A percentile compares a stretch with the other conserved stretches of the same genome.
These are phyloP conservation scores for Meteorus sp. DNA, from an alignment of 1,140 invertebrate species.

Conservation along the genomic window DNA sequence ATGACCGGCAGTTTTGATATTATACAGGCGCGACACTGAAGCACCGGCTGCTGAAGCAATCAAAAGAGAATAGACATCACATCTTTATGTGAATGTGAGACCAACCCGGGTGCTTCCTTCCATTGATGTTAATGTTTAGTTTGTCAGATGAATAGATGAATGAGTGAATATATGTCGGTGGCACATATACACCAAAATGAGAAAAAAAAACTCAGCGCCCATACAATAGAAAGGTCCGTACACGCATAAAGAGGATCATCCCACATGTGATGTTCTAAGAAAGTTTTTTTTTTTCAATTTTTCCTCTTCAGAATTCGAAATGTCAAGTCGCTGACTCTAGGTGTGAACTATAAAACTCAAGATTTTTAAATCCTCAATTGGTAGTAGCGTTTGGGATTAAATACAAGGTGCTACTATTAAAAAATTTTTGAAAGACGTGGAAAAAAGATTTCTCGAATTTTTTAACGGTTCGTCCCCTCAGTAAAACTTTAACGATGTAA, in stretches of 20 bases:
- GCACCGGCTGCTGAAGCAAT: slow-evolving; percentile 12
- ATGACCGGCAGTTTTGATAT: slow-evolving; percentile 14
- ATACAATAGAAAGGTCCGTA: neutral
- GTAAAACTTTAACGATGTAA: neutral
- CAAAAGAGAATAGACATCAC: no score
- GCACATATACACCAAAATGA: slow-evolving; percentile 1
- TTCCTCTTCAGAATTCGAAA: no score
- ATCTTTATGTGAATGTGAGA: neutral
- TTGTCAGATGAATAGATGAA: neutral
- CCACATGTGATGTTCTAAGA: no score
- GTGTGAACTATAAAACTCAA: slow-evolving; percentile 17
- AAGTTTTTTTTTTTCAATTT: no score
- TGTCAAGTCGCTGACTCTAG: no score
- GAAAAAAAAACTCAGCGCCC: neutral
- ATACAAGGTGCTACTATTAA: slow-evolving; percentile 14
- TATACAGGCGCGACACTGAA: neutral
- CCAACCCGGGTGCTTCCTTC: neutral
- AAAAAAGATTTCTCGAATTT: neutral
- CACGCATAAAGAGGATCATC: no score
- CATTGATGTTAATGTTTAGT: neutral
- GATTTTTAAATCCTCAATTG: neutral
- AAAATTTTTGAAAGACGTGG: neutral
- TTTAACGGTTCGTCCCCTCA: neutral
- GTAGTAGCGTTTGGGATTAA: neutral
- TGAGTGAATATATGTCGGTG: neutral